Evolutionary conservation across 2,113 vertebrate species (phyloP).

Genomic region (Conger conger): DNA sequence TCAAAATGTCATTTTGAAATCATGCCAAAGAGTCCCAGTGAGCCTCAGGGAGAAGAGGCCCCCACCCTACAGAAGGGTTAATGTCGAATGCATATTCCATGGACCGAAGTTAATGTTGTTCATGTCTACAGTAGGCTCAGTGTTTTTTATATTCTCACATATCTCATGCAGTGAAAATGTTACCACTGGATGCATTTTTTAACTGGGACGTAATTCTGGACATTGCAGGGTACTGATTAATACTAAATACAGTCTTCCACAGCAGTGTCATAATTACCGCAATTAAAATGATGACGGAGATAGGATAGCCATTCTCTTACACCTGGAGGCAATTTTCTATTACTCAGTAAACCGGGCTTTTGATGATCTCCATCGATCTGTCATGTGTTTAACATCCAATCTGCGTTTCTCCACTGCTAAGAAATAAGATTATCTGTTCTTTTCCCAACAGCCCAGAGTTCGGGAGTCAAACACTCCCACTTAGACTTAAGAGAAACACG

Average conservation of each 20-base stretch:
- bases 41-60: background rate
- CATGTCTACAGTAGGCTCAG: constrained; percentile 63
- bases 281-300: constrained; percentile 62
- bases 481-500: background rate
- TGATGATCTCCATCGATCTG: constrained; percentile 62
- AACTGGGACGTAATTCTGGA: constrained; percentile 31
- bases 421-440: background rate
- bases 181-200: constrained; percentile 55
- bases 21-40: background rate
- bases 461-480: background rate
- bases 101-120: background rate
- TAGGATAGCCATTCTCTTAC: constrained; percentile 60
- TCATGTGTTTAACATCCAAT: constrained; percentile 26
- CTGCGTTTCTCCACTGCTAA: constrained; percentile 32
- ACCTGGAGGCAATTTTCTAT: constrained; percentile 70
- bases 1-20: background rate
- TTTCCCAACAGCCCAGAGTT: background rate
- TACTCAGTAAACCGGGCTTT: constrained; percentile 46
- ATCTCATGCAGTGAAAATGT: constrained; percentile 67
- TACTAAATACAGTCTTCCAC: constrained; percentile 41
- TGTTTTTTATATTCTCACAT: constrained; percentile 63
- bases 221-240: constrained; percentile 36
- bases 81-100: background rate
- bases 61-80: background rate
- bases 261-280: constrained; percentile 62